Conservation (phyloP, 2,113 vertebrate genomes). For the Nerophis ophidion region DNA sequence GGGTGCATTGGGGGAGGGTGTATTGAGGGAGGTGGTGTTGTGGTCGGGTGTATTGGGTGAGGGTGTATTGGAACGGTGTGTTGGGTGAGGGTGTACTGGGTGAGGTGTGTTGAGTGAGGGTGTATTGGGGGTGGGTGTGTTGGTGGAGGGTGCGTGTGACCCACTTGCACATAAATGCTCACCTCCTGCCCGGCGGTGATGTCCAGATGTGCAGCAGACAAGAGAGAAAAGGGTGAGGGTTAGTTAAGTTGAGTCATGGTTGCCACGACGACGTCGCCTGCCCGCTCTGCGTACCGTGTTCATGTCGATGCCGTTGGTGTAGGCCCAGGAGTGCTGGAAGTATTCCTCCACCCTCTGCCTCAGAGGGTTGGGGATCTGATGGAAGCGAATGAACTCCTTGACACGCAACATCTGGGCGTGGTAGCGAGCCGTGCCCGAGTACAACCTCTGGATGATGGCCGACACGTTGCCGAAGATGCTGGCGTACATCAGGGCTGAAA, state of each 20-base stretch:
- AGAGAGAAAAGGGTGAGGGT: constrained; percentile 73
- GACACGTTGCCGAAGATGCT: constrained; percentile 99
- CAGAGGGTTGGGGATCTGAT: constrained; percentile 96
- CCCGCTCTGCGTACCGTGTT: constrained; percentile 83
- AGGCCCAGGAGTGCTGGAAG: constrained; percentile 97
- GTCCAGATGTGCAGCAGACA: constrained; percentile 69
- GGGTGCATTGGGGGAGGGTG: too few relatives aligned
- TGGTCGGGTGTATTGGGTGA: too few relatives aligned
- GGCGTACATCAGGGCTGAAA: constrained; percentile 94
- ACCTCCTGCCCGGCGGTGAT: constrained; percentile 84
- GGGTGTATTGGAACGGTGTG: too few relatives aligned
- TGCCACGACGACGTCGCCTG: too few relatives aligned
- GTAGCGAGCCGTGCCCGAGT: constrained; percentile 94
- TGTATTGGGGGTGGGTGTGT: too few relatives aligned
- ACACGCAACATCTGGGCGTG: constrained; percentile 98
- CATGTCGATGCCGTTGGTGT: constrained; percentile 99
- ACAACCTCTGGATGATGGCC: constrained; percentile 98
- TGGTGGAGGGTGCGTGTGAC: background rate
- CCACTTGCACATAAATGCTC: constrained; percentile 56
- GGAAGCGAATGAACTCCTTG: constrained; percentile 98
- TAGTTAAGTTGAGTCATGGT: too few relatives aligned
- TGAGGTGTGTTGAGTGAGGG: too few relatives aligned
- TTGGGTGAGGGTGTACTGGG: too few relatives aligned
- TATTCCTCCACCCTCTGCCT: constrained; percentile 95
- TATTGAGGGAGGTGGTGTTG: too few relatives aligned